These are phyloP conservation scores for Linnaemya vulpina DNA, from an alignment of 2,888 invertebrate species.

Conservation along the genomic window DNA sequence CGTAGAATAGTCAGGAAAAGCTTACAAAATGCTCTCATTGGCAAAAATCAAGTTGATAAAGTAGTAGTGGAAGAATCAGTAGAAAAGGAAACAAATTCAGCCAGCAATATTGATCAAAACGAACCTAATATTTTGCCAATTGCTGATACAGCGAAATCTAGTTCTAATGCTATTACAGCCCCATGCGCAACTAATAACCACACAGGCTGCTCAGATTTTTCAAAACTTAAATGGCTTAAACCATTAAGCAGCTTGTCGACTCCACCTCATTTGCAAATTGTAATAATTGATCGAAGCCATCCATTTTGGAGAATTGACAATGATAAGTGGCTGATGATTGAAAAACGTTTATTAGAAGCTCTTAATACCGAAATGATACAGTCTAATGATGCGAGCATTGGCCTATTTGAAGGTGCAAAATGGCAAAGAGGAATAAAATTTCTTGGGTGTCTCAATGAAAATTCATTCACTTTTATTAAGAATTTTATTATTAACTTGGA, in stretches of 20 bases:
- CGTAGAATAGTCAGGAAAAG: neutral
- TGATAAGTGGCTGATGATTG: slow-evolving; percentile 54
- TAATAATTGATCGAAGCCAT: slow-evolving; percentile 49
- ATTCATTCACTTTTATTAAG: slow-evolving; percentile 45
- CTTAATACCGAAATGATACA: slow-evolving; percentile 47
- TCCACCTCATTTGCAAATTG: slow-evolving; percentile 51
- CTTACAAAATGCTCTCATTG: neutral
- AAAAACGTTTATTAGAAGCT: slow-evolving; percentile 52
- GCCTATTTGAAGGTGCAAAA: slow-evolving; percentile 58
- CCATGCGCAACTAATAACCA: neutral
- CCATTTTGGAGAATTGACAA: slow-evolving; percentile 39
- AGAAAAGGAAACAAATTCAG: neutral
- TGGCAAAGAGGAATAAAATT: slow-evolving; percentile 53
- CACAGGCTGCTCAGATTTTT: slow-evolving; percentile 7
- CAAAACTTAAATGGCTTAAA: slow-evolving; percentile 52
- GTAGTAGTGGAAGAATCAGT: neutral
- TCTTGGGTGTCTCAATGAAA: slow-evolving; percentile 49
- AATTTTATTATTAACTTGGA: slow-evolving; percentile 41
- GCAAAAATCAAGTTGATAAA: neutral
- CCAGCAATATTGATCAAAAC: neutral
- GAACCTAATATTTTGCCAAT: neutral
- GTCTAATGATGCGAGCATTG: slow-evolving; percentile 33
- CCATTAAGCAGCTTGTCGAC: slow-evolving; percentile 36
- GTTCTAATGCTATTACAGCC: neutral
- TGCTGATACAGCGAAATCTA: neutral